Evolutionary conservation across 2,113 vertebrate species (phyloP).

Genomic region (Serinus canaria): DNA sequence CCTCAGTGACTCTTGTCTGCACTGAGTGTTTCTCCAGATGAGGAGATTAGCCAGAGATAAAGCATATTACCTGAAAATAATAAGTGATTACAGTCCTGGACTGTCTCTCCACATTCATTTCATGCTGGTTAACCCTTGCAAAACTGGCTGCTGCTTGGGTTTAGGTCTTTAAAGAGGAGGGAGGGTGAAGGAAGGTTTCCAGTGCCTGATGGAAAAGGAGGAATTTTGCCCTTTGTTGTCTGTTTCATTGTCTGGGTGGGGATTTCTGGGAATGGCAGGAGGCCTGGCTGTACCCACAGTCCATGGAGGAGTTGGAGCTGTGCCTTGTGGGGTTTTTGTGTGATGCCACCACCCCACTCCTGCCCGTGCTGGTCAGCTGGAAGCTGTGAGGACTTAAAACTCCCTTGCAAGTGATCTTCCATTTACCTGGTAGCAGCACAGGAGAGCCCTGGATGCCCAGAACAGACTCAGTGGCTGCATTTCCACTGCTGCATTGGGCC

Average conservation of each 20-base stretch:
- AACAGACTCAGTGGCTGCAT: fast-evolving
- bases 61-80: constrained; percentile 67
- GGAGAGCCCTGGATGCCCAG: neutral
- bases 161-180: neutral
- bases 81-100: constrained; percentile 42
- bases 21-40: constrained; percentile 49
- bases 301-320: fast-evolving
- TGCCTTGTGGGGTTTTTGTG: neutral
- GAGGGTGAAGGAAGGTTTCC: neutral
- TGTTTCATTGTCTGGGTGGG: neutral
- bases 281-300: neutral
- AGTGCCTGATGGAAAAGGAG: neutral
- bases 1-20: constrained; percentile 55
- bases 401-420: neutral
- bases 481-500: neutral
- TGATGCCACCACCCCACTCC: neutral
- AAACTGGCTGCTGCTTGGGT: constrained; percentile 6
- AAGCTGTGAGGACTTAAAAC: neutral
- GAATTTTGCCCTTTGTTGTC: neutral
- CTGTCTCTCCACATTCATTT: constrained; percentile 61
- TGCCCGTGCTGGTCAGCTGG: neutral
- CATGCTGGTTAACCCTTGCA: constrained; percentile 55
- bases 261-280: neutral
- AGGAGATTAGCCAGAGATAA: constrained; percentile 62
- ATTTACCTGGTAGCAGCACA: neutral